Percentiles rank a stretch among this genome's conserved stretches.
Conservation (phyloP, 2,888 invertebrate genomes). For the Pogonocherus hispidulus region DNA sequence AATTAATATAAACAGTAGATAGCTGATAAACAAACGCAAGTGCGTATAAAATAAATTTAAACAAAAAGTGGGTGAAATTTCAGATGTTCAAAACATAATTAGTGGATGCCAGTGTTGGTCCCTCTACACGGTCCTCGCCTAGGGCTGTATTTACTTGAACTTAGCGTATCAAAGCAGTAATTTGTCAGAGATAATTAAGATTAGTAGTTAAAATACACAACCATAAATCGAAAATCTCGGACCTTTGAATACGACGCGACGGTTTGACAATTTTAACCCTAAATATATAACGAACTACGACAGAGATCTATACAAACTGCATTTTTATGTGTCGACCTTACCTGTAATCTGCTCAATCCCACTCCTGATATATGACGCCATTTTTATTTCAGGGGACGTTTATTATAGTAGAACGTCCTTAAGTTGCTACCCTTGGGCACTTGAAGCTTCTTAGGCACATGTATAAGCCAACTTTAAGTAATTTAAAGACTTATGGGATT, state of each 20-base stretch:
- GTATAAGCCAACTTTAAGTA: conserved; percentile 24
- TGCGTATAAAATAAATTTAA: too few species aligned
- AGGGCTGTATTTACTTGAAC: background rate
- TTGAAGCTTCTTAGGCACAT: conserved; percentile 23
- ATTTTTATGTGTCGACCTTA: conserved; percentile 12
- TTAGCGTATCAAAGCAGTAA: background rate
- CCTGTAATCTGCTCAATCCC: background rate
- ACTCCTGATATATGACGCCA: conserved; percentile 16
- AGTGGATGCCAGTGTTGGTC: too few species aligned
- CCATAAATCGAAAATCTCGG: background rate
- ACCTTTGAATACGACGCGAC: background rate
- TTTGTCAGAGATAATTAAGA: conserved; percentile 24
- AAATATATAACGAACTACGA: conserved; percentile 7
- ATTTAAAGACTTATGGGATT: conserved; percentile 18
- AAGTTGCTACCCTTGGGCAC: background rate
- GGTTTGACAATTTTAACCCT: conserved; percentile 8
- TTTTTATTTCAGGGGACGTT: conserved; percentile 25
- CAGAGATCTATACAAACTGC: conserved; percentile 21
- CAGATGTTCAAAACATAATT: too few species aligned
- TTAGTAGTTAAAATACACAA: conserved; percentile 8
- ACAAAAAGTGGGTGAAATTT: too few species aligned
- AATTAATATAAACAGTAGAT: too few species aligned
- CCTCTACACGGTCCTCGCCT: background rate
- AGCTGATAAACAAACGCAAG: too few species aligned
- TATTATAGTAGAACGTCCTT: conserved; percentile 11